phyloP scores from a whole-genome alignment of 2,888 invertebrate species.

The Sicus ferrugineus region DNA sequence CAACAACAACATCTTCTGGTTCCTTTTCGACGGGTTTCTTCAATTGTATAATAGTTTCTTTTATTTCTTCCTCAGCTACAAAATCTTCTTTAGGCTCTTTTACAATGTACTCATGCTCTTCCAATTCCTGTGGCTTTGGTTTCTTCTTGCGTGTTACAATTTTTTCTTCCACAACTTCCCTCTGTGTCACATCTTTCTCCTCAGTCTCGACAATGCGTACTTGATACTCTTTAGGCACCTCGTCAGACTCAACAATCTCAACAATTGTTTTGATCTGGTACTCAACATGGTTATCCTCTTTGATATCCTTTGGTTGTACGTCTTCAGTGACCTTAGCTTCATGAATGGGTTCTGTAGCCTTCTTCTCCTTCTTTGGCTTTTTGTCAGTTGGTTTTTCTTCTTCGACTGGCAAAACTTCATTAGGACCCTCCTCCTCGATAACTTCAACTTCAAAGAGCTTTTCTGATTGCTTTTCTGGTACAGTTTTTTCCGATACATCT shows the following conservation, averaged over 20 bases:
- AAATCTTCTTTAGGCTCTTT: conserved; percentile 47
- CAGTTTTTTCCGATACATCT: conserved; percentile 56
- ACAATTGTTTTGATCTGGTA: conserved; percentile 62
- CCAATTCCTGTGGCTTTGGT: conserved; percentile 53
- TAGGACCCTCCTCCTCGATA: conserved; percentile 48
- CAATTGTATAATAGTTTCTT: conserved; percentile 47
- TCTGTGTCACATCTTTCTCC: conserved; percentile 53
- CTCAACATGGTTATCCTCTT: conserved; percentile 54
- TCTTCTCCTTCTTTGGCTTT: conserved; percentile 56
- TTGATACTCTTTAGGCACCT: conserved; percentile 56
- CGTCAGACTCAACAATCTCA: conserved; percentile 57
- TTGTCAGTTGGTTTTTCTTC: conserved; percentile 52
- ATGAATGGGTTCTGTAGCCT: conserved; percentile 47
- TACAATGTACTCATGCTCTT: conserved; percentile 54
- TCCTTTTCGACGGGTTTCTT: conserved; percentile 39
- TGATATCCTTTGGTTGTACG: conserved; percentile 47
- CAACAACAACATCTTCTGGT: conserved; percentile 41
- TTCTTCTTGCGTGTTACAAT: conserved; percentile 60
- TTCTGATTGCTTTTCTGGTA: conserved; percentile 46
- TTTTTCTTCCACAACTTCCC: conserved; percentile 60
- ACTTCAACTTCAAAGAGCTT: conserved; percentile 51
- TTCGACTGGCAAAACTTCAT: conserved; percentile 39
- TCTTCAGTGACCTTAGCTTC: conserved; percentile 55
- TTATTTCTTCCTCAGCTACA: conserved; percentile 52
- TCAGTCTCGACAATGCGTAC: conserved; percentile 58